These are phyloP conservation scores for Standfussiana lucernea DNA, from an alignment of 2,888 invertebrate genomes.

Conservation along the genomic window DNA sequence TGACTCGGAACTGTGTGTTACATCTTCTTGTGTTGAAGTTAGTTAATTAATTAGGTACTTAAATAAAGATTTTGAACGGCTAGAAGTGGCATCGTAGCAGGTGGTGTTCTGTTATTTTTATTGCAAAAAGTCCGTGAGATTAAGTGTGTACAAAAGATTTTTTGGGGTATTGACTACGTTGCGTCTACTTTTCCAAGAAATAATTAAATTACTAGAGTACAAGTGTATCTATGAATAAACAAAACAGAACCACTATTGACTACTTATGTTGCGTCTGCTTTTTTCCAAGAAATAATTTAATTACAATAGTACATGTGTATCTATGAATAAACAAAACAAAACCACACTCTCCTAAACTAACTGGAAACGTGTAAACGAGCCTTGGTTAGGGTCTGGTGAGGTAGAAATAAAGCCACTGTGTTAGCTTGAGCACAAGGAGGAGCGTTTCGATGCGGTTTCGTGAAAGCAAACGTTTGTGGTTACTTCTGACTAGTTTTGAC, in stretches of 20 bases:
- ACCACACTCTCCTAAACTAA: constrained; percentile 3
- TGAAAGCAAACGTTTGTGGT: constrained; percentile 58
- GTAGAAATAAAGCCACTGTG: constrained; percentile 46
- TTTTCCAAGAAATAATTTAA: too few species aligned
- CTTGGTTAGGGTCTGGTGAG: constrained; percentile 33
- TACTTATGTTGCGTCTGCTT: too few species aligned
- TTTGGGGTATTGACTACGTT: background rate
- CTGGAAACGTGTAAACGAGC: constrained; percentile 35
- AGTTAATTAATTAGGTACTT: too few species aligned
- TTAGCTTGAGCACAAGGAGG: constrained; percentile 28
- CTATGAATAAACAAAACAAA: background rate
- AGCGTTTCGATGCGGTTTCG: constrained; percentile 58
- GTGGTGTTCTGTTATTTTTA: background rate
- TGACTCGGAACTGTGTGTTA: background rate
- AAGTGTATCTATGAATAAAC: background rate
- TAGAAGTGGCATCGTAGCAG: background rate
- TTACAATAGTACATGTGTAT: background rate
- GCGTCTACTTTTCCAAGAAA: too few species aligned
- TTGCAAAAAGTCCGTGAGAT: background rate
- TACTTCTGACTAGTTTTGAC: constrained; percentile 54
- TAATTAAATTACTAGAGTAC: too few species aligned
- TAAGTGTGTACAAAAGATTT: background rate
- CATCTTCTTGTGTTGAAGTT: background rate
- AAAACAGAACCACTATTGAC: background rate
- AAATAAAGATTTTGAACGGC: too few species aligned